phyloP scores from a whole-genome alignment of 2,797 vertebrate species.

The Schizopygopsis malacanthus region DNA sequence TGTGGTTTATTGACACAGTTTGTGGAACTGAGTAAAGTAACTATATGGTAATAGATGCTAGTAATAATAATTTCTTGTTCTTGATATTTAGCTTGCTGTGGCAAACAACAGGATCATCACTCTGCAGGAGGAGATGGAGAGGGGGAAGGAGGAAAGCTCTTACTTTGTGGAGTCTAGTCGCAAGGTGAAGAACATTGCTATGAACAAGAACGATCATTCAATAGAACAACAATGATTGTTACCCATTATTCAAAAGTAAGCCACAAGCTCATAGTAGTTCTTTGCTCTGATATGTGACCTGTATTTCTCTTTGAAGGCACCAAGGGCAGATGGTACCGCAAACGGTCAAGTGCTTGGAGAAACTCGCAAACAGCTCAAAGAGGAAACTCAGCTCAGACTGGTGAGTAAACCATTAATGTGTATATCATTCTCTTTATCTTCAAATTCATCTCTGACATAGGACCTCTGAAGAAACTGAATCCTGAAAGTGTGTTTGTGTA shows the following conservation, averaged over 20 bases:
- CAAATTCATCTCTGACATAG: background rate
- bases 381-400: conserved; percentile 94
- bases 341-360: conserved; percentile 89
- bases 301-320: conserved; percentile 71
- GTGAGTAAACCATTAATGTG: conserved; percentile 70
- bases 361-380: conserved; percentile 94
- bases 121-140: conserved; percentile 94
- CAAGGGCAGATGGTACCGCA: conserved; percentile 84
- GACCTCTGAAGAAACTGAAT: background rate
- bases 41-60: background rate
- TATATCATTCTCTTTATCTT: background rate
- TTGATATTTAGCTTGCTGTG: conserved; percentile 86
- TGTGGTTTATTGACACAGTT: background rate
- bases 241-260: background rate
- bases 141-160: conserved; percentile 93
- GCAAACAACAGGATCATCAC: conserved; percentile 98
- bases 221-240: background rate
- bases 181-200: conserved; percentile 77
- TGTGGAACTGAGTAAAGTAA: background rate
- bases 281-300: background rate
- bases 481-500: conserved; percentile 61
- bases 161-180: conserved; percentile 88
- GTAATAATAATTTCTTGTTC: background rate
- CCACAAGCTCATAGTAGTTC: background rate
- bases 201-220: too few relatives aligned